Evolutionary conservation across 2,113 vertebrate species (phyloP).

Genomic region (rabbit (Oryctolagus cuniculus)): mOryCun1.1 NC_091447.1:51355001-51355500

Average conservation of each 20-base stretch:
- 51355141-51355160: no score
- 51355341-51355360: no score
- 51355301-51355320: not conserved
- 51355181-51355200: not conserved
- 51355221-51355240: not conserved
- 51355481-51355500: not conserved
- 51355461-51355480: not conserved
- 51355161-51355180: no score
- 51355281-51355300: constrained; percentile 75
- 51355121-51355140: no score
- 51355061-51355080: no score
- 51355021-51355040: no score
- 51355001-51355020: no score
- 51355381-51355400: not conserved
- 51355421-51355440: not conserved
- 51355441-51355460: not conserved
- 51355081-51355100: no score
- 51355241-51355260: not conserved
- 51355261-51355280: constrained; percentile 34
- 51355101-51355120: no score
- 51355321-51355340: not conserved
- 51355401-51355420: not conserved
- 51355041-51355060: no score
- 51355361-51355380: not conserved
- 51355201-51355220: not conserved